A percentile compares a stretch with the other conserved stretches of the same genome.
Conservation (phyloP, 2,113 vertebrate genomes). For the Muntiacus reevesi region DNA sequence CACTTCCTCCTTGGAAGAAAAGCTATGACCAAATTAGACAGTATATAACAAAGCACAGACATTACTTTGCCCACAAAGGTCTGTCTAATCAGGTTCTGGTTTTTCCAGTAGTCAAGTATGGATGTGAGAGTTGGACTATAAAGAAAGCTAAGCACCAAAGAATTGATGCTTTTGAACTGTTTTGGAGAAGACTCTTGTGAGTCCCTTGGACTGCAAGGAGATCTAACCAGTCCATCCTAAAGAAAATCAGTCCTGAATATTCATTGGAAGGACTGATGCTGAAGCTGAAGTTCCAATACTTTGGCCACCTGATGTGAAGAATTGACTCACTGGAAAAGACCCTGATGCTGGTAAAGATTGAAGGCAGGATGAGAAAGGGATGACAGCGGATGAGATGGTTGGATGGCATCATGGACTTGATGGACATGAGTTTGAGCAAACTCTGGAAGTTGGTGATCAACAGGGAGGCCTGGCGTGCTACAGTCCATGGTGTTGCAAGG, state of each 20-base stretch:
- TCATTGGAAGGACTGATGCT: background rate
- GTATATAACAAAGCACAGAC: background rate
- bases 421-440: background rate
- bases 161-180: background rate
- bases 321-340: background rate
- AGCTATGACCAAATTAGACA: background rate
- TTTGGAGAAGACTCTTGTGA: background rate
- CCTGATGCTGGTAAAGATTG: background rate
- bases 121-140: background rate
- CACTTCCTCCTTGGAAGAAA: background rate
- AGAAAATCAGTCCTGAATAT: background rate
- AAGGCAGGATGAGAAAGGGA: background rate
- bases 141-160: background rate
- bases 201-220: background rate
- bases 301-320: background rate
- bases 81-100: background rate
- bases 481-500: fast-evolving
- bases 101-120: background rate
- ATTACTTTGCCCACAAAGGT: background rate
- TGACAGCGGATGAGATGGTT: background rate
- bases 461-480: background rate
- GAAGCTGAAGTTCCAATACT: background rate
- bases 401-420: background rate
- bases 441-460: background rate
- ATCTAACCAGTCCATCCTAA: background rate